These are phyloP conservation scores for Hyaena hyaena DNA, from an alignment of 2,113 vertebrate species.

Conservation along the genomic window DNA sequence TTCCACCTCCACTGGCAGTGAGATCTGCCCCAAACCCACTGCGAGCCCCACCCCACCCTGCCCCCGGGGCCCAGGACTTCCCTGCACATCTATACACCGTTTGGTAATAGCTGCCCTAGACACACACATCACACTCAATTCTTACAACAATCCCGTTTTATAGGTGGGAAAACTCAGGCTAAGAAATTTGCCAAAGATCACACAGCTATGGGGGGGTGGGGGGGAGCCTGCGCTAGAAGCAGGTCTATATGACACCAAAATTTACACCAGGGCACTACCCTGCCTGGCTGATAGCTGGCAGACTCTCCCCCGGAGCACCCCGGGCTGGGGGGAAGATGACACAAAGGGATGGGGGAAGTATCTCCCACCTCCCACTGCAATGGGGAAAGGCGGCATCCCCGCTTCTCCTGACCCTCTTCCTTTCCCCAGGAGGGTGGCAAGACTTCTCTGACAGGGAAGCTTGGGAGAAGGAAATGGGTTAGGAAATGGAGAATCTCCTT, in stretches of 20 bases:
- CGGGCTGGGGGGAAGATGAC: neutral
- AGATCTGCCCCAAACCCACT: neutral
- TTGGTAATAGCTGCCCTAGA: accelerated
- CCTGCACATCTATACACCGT: neutral
- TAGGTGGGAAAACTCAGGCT: neutral
- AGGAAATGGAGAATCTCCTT: accelerated
- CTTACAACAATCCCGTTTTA: neutral
- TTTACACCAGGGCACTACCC: neutral
- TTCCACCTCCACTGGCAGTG: neutral
- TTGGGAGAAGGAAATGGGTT: neutral
- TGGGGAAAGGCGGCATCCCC: neutral
- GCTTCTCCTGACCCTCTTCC: neutral
- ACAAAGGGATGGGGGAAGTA: accelerated
- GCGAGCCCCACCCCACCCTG: neutral
- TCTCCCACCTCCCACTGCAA: neutral
- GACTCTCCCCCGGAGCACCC: neutral
- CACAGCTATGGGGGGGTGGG: accelerated
- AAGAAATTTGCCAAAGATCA: neutral
- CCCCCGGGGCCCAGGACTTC: neutral
- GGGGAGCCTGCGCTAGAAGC: neutral
- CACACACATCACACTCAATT: neutral
- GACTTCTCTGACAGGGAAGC: neutral
- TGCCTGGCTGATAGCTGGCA: neutral
- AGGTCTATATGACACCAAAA: neutral
- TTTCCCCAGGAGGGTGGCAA: neutral